phyloP scores from a whole-genome alignment of 2,113 vertebrate genomes.

The Sula dactylatra region DNA sequence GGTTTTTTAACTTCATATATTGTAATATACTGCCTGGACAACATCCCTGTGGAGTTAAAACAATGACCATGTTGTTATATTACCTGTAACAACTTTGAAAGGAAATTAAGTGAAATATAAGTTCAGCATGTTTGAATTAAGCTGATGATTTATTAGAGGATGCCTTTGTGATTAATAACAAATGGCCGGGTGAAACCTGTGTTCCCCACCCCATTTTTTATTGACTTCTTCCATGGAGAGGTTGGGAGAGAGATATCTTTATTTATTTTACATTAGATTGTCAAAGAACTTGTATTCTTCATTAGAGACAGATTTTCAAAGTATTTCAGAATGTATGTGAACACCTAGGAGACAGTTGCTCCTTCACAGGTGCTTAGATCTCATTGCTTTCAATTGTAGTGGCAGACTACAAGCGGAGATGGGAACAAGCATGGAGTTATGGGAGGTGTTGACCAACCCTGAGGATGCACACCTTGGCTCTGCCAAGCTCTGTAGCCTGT shows the following conservation, averaged over 20 bases:
- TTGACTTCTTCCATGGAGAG: background rate
- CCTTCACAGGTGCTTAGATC: background rate
- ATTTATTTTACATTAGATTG: background rate
- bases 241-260: background rate
- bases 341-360: background rate
- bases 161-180: background rate
- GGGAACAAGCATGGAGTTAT: background rate
- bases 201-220: background rate
- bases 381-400: background rate
- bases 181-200: background rate
- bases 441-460: background rate
- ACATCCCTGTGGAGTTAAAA: background rate
- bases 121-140: background rate
- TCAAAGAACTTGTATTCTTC: background rate
- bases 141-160: background rate
- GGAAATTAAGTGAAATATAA: background rate
- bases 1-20: background rate
- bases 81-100: background rate
- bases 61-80: background rate
- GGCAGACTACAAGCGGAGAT: background rate
- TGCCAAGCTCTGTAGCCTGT: background rate
- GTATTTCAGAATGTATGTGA: background rate
- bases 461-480: background rate
- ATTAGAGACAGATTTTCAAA: background rate
- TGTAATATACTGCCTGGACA: background rate